These are phyloP conservation scores for Pyrocephalus nanus DNA, from an alignment of 2,797 vertebrate species.

Conservation along the genomic window DNA sequence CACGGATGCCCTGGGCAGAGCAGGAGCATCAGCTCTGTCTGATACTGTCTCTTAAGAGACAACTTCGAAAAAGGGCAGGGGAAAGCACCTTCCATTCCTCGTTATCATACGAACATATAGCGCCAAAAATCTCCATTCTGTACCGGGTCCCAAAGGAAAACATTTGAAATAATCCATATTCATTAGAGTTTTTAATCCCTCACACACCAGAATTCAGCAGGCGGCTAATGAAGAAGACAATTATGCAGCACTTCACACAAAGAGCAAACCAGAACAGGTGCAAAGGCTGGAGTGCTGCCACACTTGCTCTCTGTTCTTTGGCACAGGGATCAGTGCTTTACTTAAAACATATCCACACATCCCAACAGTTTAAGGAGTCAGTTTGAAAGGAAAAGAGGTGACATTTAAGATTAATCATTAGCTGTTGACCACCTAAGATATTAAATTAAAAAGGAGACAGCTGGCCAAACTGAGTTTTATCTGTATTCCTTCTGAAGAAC, in stretches of 20 bases:
- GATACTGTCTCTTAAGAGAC: background rate
- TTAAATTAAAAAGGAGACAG: background rate
- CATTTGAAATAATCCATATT: conserved; percentile 40
- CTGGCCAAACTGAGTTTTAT: background rate
- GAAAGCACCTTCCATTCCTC: background rate
- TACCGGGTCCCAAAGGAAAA: background rate
- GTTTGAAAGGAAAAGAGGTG: background rate
- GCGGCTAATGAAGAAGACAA: conserved; percentile 58
- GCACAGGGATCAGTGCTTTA: background rate
- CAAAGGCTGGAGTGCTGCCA: conserved; percentile 30
- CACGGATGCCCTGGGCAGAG: background rate
- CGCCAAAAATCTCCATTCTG: background rate
- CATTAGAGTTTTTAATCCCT: conserved; percentile 49
- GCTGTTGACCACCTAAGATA: background rate
- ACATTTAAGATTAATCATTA: background rate
- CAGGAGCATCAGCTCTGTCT: background rate
- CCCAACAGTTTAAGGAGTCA: background rate
- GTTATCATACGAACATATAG: background rate
- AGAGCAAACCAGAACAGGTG: conserved; percentile 51
- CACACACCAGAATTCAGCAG: conserved; percentile 28
- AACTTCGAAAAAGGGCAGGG: background rate
- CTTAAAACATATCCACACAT: background rate
- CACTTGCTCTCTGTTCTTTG: background rate
- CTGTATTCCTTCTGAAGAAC: background rate
- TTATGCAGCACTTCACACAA: conserved; percentile 37